These are phyloP conservation scores for Drosophila anceps DNA, from an alignment of 2,888 invertebrate species.

Conservation along the genomic window DNA sequence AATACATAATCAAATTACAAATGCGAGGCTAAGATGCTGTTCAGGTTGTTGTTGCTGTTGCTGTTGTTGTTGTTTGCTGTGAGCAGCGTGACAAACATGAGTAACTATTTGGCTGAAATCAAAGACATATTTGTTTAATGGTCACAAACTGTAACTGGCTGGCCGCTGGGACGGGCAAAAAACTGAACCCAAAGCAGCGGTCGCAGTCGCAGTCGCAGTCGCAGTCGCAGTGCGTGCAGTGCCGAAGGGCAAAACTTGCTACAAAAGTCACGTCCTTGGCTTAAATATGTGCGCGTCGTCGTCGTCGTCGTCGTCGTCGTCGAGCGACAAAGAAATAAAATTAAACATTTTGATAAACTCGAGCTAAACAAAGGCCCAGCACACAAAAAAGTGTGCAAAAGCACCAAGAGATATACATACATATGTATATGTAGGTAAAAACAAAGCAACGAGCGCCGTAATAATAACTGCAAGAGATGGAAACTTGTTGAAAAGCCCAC, in stretches of 20 bases:
- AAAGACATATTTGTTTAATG: constrained; percentile 48
- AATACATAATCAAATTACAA: constrained; percentile 43
- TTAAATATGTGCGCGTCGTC: constrained; percentile 57
- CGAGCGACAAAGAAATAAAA: constrained; percentile 34
- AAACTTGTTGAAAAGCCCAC: constrained; percentile 12
- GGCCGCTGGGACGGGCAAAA: constrained; percentile 4
- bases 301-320: constrained; percentile 21
- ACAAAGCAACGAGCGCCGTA: constrained; percentile 1
- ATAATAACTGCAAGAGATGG: constrained; percentile 7
- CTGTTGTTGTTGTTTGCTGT: neutral
- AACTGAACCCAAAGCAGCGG: constrained; percentile 8
- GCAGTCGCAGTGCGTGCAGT: constrained; percentile 16
- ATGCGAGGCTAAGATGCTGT: constrained; percentile 27
- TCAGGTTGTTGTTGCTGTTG: constrained; percentile 2
- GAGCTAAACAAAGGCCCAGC: constrained; percentile 16
- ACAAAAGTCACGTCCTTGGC: constrained; percentile 76
- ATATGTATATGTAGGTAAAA: constrained; percentile 1
- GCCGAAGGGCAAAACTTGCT: constrained; percentile 68
- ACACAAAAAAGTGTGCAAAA: constrained; percentile 14
- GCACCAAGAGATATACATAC: constrained; percentile 4
- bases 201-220: constrained; percentile 2
- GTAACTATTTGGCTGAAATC: constrained; percentile 48
- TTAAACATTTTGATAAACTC: constrained; percentile 33
- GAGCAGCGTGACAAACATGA: constrained; percentile 49
- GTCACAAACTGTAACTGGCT: constrained; percentile 33